Percentiles rank a stretch among this genome's conserved stretches.
These are phyloP conservation scores for Siderastrea siderea DNA, from an alignment of 92 coral and sea anemone species.

Conservation along the genomic window DNA sequence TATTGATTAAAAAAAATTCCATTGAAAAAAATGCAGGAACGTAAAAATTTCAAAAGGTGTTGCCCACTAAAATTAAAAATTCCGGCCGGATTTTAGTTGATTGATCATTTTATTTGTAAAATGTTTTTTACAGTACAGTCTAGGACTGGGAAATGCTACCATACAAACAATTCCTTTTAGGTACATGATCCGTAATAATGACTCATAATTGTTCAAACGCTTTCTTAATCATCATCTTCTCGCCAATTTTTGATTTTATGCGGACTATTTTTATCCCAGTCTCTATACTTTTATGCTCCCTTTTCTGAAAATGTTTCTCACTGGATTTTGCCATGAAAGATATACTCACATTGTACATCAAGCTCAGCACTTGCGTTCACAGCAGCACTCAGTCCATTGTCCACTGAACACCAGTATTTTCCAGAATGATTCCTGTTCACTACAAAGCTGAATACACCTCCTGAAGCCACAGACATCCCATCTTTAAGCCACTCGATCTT, in stretches of 20 bases:
- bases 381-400: neutral
- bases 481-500: neutral
- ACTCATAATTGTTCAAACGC: too few species aligned
- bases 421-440: neutral
- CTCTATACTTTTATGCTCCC: neutral
- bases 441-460: neutral
- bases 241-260: too few species aligned
- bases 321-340: neutral
- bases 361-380: slow-evolving; percentile 2
- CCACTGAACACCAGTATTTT: slow-evolving; percentile 18
- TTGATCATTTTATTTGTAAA: too few species aligned
- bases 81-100: too few species aligned
- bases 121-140: too few species aligned
- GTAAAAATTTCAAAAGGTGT: neutral
- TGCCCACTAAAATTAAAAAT: too few species aligned
- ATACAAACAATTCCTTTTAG: too few species aligned
- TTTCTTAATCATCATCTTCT: too few species aligned
- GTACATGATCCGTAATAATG: too few species aligned
- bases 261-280: too few species aligned
- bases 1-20: neutral
- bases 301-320: neutral
- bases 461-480: neutral
- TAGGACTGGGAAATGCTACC: too few species aligned
- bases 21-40: neutral
- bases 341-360: slow-evolving; percentile 16